Evolutionary conservation across 2,113 vertebrate genomes (phyloP), one percentile per base, ranked within the genome.

Genomic region (Atherinomorus stipes): DNA sequence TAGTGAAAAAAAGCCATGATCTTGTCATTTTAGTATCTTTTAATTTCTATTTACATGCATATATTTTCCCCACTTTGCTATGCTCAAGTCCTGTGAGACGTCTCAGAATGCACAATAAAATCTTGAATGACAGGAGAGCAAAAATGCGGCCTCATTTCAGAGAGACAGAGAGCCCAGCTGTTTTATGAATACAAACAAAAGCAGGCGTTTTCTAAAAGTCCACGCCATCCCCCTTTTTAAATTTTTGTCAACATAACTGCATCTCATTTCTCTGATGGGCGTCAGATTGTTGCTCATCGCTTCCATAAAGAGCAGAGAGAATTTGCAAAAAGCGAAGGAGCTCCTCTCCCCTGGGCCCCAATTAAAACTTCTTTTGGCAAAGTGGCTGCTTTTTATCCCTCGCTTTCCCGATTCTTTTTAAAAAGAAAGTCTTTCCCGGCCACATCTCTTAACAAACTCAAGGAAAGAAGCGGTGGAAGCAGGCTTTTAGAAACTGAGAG

Each of bases 291-390:
- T 78, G 81, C 71, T 91, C 76, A 76, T 80, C 75, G 90, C 77
- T 68, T 71, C 80, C 84, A 90, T 92, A 84, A 90, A 93, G 86
- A 82, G 83, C 81, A 80, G 80, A 78, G 72, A 77, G 83, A 81
- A 90, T 92, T 88, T 87, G 81, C 75, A 89, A 88, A 84, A 87
- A 78, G 28, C 21, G 64, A 79, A 80, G 83, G 76, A 83, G 81
- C 74, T 62, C 44, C 52, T 64, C 71, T 83, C 93, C 93, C 93
- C 28, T 74, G 91, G 85, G 93, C 76, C 76, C 91, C 90, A 94
- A 94, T 94, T 94, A 94, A 93, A 93, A 91, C 84, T 88, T 94
- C 83, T 85, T 88, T 90, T 87, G 89, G 89, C 90, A 83, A 88
- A 91, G 85, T 81, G 83, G 81, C 63, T 74, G 85, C 81, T 91